Percentiles rank a stretch among this genome's conserved stretches.
phyloP scores from a whole-genome alignment of 2,888 invertebrate species.

The Tenthredo distinguenda region DNA sequence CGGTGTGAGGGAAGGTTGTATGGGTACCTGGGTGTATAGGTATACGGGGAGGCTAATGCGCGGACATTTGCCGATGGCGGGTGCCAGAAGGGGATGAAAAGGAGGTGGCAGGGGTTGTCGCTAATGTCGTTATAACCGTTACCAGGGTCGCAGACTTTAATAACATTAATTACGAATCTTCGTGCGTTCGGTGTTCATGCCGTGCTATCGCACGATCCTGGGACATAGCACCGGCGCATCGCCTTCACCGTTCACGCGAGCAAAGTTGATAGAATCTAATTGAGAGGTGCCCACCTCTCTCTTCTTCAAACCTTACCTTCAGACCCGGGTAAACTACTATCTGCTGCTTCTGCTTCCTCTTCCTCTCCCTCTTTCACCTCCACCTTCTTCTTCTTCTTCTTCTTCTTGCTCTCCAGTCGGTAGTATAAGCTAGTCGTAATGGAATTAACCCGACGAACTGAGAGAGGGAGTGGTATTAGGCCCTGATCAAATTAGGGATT shows the following conservation, averaged over 20 bases:
- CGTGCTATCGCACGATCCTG: slow-evolving; percentile 35
- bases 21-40: not conserved
- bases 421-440: not conserved
- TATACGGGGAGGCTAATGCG: slow-evolving; percentile 21
- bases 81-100: slow-evolving; percentile 1
- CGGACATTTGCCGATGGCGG: slow-evolving; percentile 36
- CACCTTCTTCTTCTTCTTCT: not conserved
- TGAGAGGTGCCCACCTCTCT: slow-evolving; percentile 44
- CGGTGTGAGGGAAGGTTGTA: not conserved
- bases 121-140: slow-evolving; percentile 52
- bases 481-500: slow-evolving; percentile 25
- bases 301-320: slow-evolving; percentile 33
- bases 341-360: not conserved
- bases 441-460: slow-evolving; percentile 12
- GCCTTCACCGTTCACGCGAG: slow-evolving; percentile 36
- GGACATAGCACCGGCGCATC: not conserved
- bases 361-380: too few relatives aligned
- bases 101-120: slow-evolving; percentile 30
- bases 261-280: slow-evolving; percentile 52
- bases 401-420: not conserved
- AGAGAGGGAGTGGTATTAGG: not conserved
- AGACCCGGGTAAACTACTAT: not conserved
- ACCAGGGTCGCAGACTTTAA: slow-evolving; percentile 52
- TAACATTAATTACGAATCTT: slow-evolving; percentile 53
- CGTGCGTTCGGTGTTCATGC: slow-evolving; percentile 45